Base-by-base conservation (phyloP, 1,140 invertebrate genomes). In the Plodia interpunctella region DNA sequence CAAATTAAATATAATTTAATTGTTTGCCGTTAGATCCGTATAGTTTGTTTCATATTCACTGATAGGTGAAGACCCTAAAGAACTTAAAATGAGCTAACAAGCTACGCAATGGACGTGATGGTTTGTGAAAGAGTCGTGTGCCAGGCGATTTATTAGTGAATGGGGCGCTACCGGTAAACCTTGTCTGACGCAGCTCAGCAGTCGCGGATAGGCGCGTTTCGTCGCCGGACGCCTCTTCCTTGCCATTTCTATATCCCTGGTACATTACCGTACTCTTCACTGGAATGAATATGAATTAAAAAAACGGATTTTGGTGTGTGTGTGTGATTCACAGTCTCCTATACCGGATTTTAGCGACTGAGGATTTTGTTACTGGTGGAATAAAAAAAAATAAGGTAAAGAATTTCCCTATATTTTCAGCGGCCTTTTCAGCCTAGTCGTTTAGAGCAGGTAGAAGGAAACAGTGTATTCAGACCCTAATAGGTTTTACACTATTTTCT, bases 181-280 rank as follows among this genome's bases (percentile, higher is more conserved):
- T 52, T 59, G 58, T 19, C 21, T 55, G 44, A 57, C 55, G 56
- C 56, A 58, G 51, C 38, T 20, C 38, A 51, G 35, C 54, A 65
- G 63, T 65, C 55, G 63, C 63, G 63, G 50, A 55, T 65, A 60
- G 63, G 63, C 63, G 59, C 63, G 59, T 50, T 19, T 54, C n/a
- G n/a, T 18, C 21, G 17, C 2, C 58, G 55, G 50, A 52, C 61
- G 65, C 20, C n/a, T 21, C 32, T 5, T 56, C n/a, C 17, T 28
- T 20, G 52, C 30, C 38, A 19, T 65, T 51, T 55, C 28, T 62
- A 17, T n/a, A 53, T 17, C 13, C 17, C 59, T 63, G 19, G 55
- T 67, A 57, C 61, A 44, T 57, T 59, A 20, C 49, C 49, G 49
- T 51, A 20, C 6, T 15, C 9, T 53, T n/a, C 0, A 18, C 19